Base-by-base conservation (phyloP, 2,113 vertebrate species). In the Thunnus thynnus region DNA sequence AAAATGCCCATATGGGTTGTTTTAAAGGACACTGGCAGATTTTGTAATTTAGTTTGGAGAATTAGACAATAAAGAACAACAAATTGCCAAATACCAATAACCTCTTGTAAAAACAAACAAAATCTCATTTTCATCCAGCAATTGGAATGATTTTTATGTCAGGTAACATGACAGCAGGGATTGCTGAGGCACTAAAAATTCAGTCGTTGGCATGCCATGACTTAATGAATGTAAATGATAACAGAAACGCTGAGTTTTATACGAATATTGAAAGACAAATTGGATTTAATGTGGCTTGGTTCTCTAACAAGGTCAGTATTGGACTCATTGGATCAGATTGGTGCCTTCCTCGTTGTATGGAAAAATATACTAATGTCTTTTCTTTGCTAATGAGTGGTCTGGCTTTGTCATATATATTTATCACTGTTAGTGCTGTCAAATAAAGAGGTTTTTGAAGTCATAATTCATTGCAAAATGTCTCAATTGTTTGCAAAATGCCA, bases 401-500 rank as follows among this genome's bases (percentile, higher is more conserved):
- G 36, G 27, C 41, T 16, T 6, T 41, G 51, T 44, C 3, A 22
- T 30, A 8, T 30, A 50, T 6, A n/a, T n/a, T 41, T 56, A 46
- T 41, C 36, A 41, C 36, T 41, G 36, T 13, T 11, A 58, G 7
- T 25, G 3, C 30, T 60, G 3, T 41, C 8, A 57, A 75, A 22
- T 32, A 10, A 25, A 10, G 13, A 2, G 27, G 5, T 22, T 46
- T 65, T 16, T 66, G 22, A 46, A 10, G 25, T 10, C 41, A 6
- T 6, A 4, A 55, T 22, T 55, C 11, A 57, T 44, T 65, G 44
- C 27, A 58, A 65, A 54, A n/a, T 13, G 17, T 46, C 52, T 71
- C 41, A 63, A 47, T 7, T 44, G 22, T 50, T 27, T 46, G 74
- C 58, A 74, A 71, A 86, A 47, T 41, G 47, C 12, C 41, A 27